These are phyloP conservation scores for Phaenicophaeus curvirostris DNA, from an alignment of 2,797 vertebrate species.

Conservation along the genomic window DNA sequence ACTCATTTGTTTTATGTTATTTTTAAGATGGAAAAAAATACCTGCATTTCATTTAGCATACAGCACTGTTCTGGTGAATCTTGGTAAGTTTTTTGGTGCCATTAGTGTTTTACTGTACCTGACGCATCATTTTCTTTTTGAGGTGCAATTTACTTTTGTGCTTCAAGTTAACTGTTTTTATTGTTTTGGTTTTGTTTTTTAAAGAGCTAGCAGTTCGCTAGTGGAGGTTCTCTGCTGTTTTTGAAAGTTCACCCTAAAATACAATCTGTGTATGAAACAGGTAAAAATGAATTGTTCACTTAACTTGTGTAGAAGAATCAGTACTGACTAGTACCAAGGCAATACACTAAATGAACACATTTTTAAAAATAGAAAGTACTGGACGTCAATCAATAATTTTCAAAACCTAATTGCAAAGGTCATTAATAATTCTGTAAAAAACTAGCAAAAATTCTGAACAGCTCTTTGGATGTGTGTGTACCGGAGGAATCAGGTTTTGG, in stretches of 20 bases:
- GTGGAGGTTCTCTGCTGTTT: background rate
- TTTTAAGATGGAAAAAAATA: slow-evolving; percentile 33
- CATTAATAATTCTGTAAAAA: slow-evolving; percentile 45
- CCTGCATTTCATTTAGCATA: background rate
- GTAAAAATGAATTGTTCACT: slow-evolving; percentile 50
- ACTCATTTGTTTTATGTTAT: background rate
- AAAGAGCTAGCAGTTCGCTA: background rate
- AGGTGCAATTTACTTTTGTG: slow-evolving; percentile 66
- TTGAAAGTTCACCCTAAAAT: slow-evolving; percentile 9
- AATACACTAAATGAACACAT: slow-evolving; percentile 26
- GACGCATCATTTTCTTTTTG: slow-evolving; percentile 16
- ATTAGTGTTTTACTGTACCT: background rate
- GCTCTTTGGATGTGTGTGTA: background rate
- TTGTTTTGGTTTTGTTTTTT: background rate
- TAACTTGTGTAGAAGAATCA: slow-evolving; percentile 43
- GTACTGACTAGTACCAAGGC: slow-evolving; percentile 45
- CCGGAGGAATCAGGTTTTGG: slow-evolving; percentile 22
- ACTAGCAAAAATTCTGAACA: background rate
- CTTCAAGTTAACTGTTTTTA: slow-evolving; percentile 25
- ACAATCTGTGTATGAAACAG: background rate
- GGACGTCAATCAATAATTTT: background rate
- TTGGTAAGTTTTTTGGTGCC: background rate
- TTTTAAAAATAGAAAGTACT: slow-evolving; percentile 9
- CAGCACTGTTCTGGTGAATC: slow-evolving; percentile 6
- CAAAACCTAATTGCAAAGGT: slow-evolving; percentile 9